Base-by-base conservation (phyloP, 2,113 vertebrate species). In the Numenius arquata region DNA sequence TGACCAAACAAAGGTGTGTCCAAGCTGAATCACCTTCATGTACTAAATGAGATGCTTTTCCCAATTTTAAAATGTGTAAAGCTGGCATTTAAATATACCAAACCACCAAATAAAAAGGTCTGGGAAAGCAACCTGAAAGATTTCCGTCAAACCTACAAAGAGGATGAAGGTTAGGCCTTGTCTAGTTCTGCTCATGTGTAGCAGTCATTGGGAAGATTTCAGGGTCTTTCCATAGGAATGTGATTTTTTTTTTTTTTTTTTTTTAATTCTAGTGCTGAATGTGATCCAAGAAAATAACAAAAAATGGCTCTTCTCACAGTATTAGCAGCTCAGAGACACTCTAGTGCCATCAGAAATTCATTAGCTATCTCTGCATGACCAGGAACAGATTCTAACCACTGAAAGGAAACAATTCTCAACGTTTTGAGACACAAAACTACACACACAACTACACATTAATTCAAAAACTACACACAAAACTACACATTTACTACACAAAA, bases 1-100 rank as follows among this genome's bases (percentile, higher is more conserved):
- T 97, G 97, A 94, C 89, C 86, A 97, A 98, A 97, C 91, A 97
- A 97, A 97, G 91, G 95, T 82, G 93, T 89, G 90, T 70, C 58
- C 87, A 95, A 76, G 47, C 53, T 91, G 95, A 95, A 90, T 75
- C 91, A 89, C 85, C 85, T 88, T 94, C 81, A 95, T 86, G 76
- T 86, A 92, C 74, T 92, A 45, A 96, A 85, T 70, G 59, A 96
- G 71, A 78, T 85, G 48, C 30, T 88, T 83, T 86, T 61, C 87
- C 79, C 86, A 89, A 89, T 86, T 95, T 96, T 89, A 86, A 97
- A 88, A 86, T 76, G 75, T 65, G 73, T 50, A 63, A 95, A 94
- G 50, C 30, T 89, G 61, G 34, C 45, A 87, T 94, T 93, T 93
- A 94, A 81, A 85, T 76, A 70, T 6, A 63, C 27, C 50, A 85